phyloP scores from a whole-genome alignment of 2,113 vertebrate genomes.

The Elgaria multicarinata region DNA sequence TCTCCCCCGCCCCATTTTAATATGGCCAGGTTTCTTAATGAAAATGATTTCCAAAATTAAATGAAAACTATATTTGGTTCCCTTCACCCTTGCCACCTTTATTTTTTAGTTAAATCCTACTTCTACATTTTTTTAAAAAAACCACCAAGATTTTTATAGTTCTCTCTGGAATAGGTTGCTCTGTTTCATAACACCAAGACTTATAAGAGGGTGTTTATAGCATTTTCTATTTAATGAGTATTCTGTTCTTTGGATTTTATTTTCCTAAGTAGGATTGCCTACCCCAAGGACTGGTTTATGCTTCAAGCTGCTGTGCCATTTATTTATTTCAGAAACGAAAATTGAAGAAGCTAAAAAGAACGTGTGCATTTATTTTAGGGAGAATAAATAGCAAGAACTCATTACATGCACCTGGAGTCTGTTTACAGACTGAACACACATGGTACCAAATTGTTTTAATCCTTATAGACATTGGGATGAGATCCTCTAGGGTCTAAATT shows the following conservation, averaged over 20 bases:
- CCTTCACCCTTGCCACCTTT: too few relatives aligned
- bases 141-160: not conserved
- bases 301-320: not conserved
- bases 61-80: not conserved
- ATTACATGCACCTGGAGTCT: constrained; percentile 62
- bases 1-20: not conserved
- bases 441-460: constrained; percentile 7
- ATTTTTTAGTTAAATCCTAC: not conserved
- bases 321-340: constrained; percentile 55
- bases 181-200: not conserved
- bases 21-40: not conserved
- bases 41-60: not conserved
- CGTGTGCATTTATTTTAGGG: constrained; percentile 44
- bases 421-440: constrained; percentile 52
- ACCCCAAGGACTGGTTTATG: not conserved
- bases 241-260: not conserved
- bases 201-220: not conserved
- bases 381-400: constrained; percentile 40
- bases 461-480: not conserved
- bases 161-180: not conserved
- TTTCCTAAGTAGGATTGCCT: not conserved
- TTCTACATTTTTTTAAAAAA: not conserved
- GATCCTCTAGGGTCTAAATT: constrained; percentile 47
- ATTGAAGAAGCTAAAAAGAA: constrained; percentile 63
- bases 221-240: not conserved